Base-by-base conservation (phyloP, 2,113 vertebrate genomes). In the Synodontis membranacea region DNA sequence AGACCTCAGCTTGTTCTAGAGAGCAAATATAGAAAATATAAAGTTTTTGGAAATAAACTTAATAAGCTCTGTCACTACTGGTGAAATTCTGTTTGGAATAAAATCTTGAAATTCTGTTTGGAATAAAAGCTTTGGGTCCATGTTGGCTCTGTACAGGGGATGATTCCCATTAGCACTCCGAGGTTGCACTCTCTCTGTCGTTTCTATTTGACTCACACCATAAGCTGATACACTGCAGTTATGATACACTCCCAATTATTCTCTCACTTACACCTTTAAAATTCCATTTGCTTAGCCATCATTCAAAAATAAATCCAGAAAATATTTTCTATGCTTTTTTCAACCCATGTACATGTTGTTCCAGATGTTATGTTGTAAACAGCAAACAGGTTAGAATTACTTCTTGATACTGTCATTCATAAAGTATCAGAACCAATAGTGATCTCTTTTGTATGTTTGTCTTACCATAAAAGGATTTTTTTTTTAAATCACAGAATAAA, bases 111-210 rank as follows among this genome's bases (percentile, higher is more conserved):
- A 39, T 37, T 78, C 1, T 15, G n/a, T 79, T 23, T 72, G 82
- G 31, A 56, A 14, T 44, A 15, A 58, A 84, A 76, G 83, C 72
- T 48, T 78, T 62, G 84, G 54, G 70, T 46, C 54, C 46, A 42
- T 48, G 52, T 44, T 75, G 68, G 66, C 50, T 56, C 14, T 50
- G 66, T 37, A 31, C 82, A 74, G 34, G 50, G 10, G 34, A 70
- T 3, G 25, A 14, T 66, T 34, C 5, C 12, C 39, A 62, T 28
- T 34, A 82, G 60, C 23, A 25, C 48, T 84, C 68, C 52, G 21
- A 11, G 19, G 7, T n/a, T n/a, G 50, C 34, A 8, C 25, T 6
- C 8, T 66, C 37, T 56, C 37, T 44, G 4, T 60, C n/a, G 58
- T 82, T 42, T 56, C 23, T n/a, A 37, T 37, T 23, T 48, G 72